Conservation (phyloP, 1,140 invertebrate species). For the Drosophila yakuba region DNA sequence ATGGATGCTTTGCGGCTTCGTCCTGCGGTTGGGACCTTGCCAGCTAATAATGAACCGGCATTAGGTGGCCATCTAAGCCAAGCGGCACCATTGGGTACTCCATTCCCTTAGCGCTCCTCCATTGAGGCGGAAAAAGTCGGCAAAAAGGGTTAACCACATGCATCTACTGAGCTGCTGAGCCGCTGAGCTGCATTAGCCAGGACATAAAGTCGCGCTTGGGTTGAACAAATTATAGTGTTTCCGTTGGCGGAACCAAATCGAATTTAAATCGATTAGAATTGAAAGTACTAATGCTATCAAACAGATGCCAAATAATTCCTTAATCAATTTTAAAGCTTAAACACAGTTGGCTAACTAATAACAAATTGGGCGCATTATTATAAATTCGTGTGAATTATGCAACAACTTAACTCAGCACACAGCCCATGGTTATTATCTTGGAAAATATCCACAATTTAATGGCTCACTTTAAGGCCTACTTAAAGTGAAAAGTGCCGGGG, state of each 20-base stretch:
- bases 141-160: conserved; percentile 26
- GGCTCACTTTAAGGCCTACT: conserved; percentile 10
- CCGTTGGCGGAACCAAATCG: not conserved
- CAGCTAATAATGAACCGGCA: conserved; percentile 44
- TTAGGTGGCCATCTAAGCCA: conserved; percentile 7
- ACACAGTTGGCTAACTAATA: not conserved
- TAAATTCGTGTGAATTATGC: conserved; percentile 1
- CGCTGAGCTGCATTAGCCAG: conserved; percentile 35
- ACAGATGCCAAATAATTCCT: not conserved
- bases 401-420: not conserved
- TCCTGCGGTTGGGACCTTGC: conserved; percentile 24
- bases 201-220: conserved; percentile 26
- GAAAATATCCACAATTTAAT: conserved; percentile 17
- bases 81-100: not conserved
- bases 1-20: conserved; percentile 31
- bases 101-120: not conserved
- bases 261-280: too few species aligned
- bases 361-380: not conserved
- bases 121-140: conserved; percentile 2
- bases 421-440: not conserved
- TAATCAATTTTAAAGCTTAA: not conserved
- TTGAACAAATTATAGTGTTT: not conserved
- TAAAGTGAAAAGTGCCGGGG: not conserved
- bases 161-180: conserved; percentile 28
- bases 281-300: too few species aligned